phyloP scores from a whole-genome alignment of 2,113 vertebrate genomes.

The Gorsachius goisagi region DNA sequence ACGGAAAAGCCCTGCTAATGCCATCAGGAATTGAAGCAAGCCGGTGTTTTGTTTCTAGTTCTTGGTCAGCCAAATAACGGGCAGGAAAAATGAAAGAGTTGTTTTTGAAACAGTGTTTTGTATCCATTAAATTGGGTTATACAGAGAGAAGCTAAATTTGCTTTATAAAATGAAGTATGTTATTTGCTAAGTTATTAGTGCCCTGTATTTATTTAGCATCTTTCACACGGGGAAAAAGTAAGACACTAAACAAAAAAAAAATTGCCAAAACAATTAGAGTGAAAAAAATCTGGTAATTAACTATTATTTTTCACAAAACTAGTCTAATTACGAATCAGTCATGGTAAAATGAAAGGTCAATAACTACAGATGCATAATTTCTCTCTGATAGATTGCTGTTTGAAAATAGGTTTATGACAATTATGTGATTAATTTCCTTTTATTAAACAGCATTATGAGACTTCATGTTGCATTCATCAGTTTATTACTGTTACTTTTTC shows the following conservation, averaged over 20 bases:
- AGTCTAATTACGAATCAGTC: constrained; percentile 77
- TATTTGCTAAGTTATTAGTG: constrained; percentile 4
- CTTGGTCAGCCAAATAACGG: neutral
- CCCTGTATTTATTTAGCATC: constrained; percentile 50
- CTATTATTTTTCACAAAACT: constrained; percentile 75
- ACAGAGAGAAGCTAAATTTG: neutral
- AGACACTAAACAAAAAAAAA: constrained; percentile 48
- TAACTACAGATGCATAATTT: constrained; percentile 82
- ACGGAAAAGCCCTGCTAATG: neutral
- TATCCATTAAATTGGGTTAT: neutral
- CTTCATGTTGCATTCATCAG: constrained; percentile 78
- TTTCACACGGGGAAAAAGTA: constrained; percentile 9
- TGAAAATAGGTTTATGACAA: constrained; percentile 81
- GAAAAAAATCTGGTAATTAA: constrained; percentile 77
- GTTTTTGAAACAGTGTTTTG: neutral
- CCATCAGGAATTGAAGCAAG: neutral
- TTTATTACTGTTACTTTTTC: constrained; percentile 70
- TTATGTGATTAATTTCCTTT: constrained; percentile 82
- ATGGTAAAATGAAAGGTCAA: constrained; percentile 81
- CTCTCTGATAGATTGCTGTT: constrained; percentile 79
- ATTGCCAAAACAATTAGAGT: constrained; percentile 63
- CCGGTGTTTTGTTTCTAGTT: neutral
- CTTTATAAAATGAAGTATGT: constrained; percentile 16
- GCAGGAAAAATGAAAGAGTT: neutral
- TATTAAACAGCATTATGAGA: constrained; percentile 79